Evolutionary conservation across 2,888 invertebrate species (phyloP), one percentile per base, ranked within the genome.

Genomic region (Lithophane socia): DNA sequence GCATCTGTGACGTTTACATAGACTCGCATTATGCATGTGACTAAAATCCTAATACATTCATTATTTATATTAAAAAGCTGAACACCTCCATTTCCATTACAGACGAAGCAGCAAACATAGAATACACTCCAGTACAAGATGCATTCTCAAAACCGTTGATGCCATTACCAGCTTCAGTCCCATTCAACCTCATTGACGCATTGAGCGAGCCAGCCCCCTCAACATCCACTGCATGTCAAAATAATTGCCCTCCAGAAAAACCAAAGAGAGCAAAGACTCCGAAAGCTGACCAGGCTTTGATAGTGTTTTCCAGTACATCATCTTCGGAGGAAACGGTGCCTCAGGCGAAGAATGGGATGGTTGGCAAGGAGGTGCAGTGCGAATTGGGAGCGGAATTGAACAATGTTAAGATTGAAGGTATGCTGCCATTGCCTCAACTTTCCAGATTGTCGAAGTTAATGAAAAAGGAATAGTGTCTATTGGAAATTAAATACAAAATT

Each of bases 281-380:
- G 0, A 94, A 92, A 75, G 86, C 90, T 24, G 93, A 95, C 1
- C 94, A 94, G 61, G 49, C 89, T 2, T 86, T 96, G 12, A 96
- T 96, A 73, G 88, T 90, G 0, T 96, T 96, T 86, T 96, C 96
- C 0, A 95, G 94, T 79, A 77, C 92, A 0, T 95, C 95, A 0
- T 90, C 92, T 49, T 95, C 95, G 0, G 91, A 93, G 0, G 96
- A 95, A 70, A 95, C 94, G 80, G 90, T 95, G 16, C 90, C 89
- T 9, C 83, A 87, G 21, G 72, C 52, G 0, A 92, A 88, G 49
- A 87, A 61, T 60, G 89, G 86, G 21, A 74, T 85, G 63, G 81
- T 71, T 12, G 86, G 81, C 0, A 92, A 91, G 58, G 93, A 94
- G 63, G 90, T 89, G 4, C 93, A 94, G 77, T 91, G 91, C 77